Percentiles rank a stretch among this genome's conserved stretches.
These are phyloP conservation scores for Agriopis leucophaearia DNA, from an alignment of 2,888 invertebrate species.

Conservation along the genomic window DNA sequence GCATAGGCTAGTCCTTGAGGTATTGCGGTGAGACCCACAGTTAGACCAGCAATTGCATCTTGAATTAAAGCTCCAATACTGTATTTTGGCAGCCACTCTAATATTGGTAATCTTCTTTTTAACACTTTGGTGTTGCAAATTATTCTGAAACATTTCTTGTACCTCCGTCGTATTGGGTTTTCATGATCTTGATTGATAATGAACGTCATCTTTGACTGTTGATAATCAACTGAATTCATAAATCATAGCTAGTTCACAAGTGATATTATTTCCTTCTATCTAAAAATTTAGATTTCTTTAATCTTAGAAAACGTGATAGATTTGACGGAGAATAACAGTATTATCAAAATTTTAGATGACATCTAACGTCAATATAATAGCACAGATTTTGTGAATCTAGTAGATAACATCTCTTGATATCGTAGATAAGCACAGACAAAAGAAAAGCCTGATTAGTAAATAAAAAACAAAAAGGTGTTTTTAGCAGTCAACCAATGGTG, in stretches of 20 bases:
- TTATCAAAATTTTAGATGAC: neutral
- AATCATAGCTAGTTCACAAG: neutral
- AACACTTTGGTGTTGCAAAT: slow-evolving; percentile 73
- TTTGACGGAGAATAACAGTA: slow-evolving; percentile 1
- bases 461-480: neutral
- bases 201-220: slow-evolving; percentile 28
- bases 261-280: slow-evolving; percentile 1
- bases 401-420: too few species aligned
- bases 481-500: too few species aligned
- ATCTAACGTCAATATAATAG: slow-evolving; percentile 2
- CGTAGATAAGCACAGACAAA: neutral
- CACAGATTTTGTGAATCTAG: neutral
- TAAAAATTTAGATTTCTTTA: neutral
- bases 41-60: slow-evolving; percentile 94
- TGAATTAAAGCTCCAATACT: slow-evolving; percentile 88
- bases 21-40: slow-evolving; percentile 92
- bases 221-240: slow-evolving; percentile 16
- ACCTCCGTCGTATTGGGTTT: slow-evolving; percentile 48
- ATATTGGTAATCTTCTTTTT: slow-evolving; percentile 88
- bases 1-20: slow-evolving; percentile 95
- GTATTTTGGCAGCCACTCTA: slow-evolving; percentile 91
- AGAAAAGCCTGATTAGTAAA: neutral
- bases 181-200: neutral
- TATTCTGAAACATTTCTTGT: slow-evolving; percentile 58
- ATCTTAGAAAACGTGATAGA: slow-evolving; percentile 13